Conservation (phyloP, 1,140 invertebrate species). For the Cherax destructor region DNA sequence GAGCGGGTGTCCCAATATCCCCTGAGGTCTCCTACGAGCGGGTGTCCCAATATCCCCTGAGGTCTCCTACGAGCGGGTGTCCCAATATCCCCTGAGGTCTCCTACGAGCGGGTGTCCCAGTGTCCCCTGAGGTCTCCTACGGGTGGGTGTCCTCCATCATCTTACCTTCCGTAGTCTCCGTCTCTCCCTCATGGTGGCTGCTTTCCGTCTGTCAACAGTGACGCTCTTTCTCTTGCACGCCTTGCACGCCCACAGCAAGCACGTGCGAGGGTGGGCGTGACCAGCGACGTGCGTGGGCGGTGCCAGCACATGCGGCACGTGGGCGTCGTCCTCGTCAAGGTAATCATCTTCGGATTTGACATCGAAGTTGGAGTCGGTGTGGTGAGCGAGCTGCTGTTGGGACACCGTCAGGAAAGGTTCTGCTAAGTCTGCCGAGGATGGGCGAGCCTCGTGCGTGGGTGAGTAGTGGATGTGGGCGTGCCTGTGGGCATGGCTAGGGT, state of each 20-base stretch:
- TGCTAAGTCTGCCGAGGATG: conserved; percentile 65
- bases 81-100: too few relatives aligned
- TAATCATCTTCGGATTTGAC: conserved; percentile 62
- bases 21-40: not conserved
- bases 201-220: conserved; percentile 95
- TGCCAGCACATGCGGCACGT: conserved; percentile 71
- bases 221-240: conserved; percentile 96
- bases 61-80: not conserved
- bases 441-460: conserved; percentile 25
- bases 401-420: conserved; percentile 54
- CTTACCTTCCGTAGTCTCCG: conserved; percentile 90
- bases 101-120: not conserved
- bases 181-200: conserved; percentile 95
- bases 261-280: conserved; percentile 79
- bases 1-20: too few relatives aligned
- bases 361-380: not conserved
- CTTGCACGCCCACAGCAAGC: conserved; percentile 96
- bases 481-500: conserved; percentile 27
- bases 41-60: too few relatives aligned
- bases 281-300: conserved; percentile 68
- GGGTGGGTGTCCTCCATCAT: too few relatives aligned
- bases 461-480: conserved; percentile 42
- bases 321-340: conserved; percentile 66
- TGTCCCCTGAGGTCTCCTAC: not conserved
- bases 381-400: not conserved